Base-by-base conservation (phyloP, 64 coral and sea anemone genomes). In the Montipora efflorescens region DNA sequence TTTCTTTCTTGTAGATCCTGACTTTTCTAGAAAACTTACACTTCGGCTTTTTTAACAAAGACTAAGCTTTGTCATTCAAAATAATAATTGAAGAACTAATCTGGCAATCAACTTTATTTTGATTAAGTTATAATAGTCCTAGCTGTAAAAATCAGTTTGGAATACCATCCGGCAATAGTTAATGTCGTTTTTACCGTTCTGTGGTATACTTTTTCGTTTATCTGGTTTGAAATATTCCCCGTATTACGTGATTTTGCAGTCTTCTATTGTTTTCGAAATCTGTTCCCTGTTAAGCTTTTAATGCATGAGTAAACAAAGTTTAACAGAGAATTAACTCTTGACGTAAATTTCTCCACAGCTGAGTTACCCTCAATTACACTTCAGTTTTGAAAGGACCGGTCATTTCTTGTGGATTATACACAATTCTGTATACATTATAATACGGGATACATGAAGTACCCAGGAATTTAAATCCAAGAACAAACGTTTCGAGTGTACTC, bases 41-140 rank as follows among this genome's bases (percentile, higher is more conserved):
- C 50, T 19, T 57, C 79, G 8, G 14, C 52, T 0, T 57, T 81
- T 49, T 81, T 49, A 81, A 23, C 20, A 58, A 25, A 79, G 16
- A 36, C 36, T 36, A 57, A 49, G 59, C 79, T 23, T 0, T 58
- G 50, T 81, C 14, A 81, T 82, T 59, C 22, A 62, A 80, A 64
- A 59, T 81, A 28, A 11, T 64, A 13, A 61, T 48, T 36, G 76
- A n/a, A n/a, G 46, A 47, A 67, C 80, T 82, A 81, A 81, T 81
- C 79, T 21, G 12, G 16, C 57, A 82, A 82, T 66, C 55, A 45
- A 36, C 13, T 5, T 5, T 76, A 74, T 76, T 13, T 71, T 21
- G 19, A 71, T 11, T 0, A 19, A 71, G 21, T 71, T 71, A 71
- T 8, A 23, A 23, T 11, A 57, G 53, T 57, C 36, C 0, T 36